A percentile compares a stretch with the other conserved stretches of the same genome.
These are phyloP conservation scores for Machaerirhynchus nigripectus DNA, from an alignment of 2,113 vertebrate species.

Conservation along the genomic window DNA sequence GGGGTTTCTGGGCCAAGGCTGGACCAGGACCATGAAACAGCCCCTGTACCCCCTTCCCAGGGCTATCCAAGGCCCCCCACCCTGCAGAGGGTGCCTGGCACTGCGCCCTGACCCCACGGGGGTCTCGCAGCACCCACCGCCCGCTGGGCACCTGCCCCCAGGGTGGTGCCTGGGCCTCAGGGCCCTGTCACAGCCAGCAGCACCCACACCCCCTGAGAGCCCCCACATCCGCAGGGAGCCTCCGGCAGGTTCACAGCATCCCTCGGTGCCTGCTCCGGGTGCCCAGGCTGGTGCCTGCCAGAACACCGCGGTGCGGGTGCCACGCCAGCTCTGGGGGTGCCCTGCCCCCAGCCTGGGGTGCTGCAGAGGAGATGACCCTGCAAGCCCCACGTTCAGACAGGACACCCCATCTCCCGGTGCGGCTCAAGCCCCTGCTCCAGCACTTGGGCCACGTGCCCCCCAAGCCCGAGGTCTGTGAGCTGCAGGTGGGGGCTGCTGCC, in stretches of 20 bases:
- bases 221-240: neutral
- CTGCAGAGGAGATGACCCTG: neutral
- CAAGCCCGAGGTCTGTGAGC: neutral
- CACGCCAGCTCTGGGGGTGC: rapidly evolving
- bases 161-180: rapidly evolving
- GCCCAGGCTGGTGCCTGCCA: neutral
- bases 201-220: rapidly evolving
- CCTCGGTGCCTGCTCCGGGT: rapidly evolving
- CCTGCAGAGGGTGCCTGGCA: neutral
- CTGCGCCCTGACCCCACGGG: rapidly evolving
- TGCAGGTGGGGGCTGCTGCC: neutral
- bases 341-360: neutral
- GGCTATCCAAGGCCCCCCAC: too few relatives aligned
- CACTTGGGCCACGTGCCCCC: rapidly evolving
- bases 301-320: rapidly evolving
- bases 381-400: neutral
- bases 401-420: neutral
- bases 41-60: neutral
- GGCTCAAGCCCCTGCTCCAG: neutral
- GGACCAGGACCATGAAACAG: rapidly evolving
- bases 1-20: neutral
- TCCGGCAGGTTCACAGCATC: neutral
- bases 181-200: neutral
- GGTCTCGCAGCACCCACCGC: rapidly evolving
- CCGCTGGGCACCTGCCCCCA: rapidly evolving